These are phyloP conservation scores for Drosophila stalkeri DNA, from an alignment of 2,888 invertebrate genomes.

Conservation along the genomic window DNA sequence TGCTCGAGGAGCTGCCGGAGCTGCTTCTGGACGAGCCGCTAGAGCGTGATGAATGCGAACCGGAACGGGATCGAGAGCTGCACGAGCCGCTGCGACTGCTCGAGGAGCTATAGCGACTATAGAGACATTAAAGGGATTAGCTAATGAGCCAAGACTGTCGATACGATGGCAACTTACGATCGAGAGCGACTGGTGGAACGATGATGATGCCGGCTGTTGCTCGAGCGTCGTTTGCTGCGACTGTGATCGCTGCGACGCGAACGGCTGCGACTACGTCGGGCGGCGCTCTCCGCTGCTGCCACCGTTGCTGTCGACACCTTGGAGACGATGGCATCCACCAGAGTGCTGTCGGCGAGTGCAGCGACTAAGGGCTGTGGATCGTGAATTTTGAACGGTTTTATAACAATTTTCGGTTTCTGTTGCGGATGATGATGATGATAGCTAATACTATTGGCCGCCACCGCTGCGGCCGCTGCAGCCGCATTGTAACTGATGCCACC, in stretches of 20 bases:
- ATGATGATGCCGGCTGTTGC: constrained; percentile 83
- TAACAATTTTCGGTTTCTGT: constrained; percentile 84
- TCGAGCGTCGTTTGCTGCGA: constrained; percentile 65
- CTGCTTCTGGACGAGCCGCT: constrained; percentile 83
- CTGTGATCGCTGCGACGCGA: constrained; percentile 77
- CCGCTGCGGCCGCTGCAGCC: constrained; percentile 67
- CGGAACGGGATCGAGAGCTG: constrained; percentile 82
- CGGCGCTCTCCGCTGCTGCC: constrained; percentile 83
- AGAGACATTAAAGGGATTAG: not conserved
- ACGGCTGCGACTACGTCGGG: constrained; percentile 83
- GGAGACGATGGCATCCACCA: constrained; percentile 84
- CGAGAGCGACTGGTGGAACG: constrained; percentile 85
- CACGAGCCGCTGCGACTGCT: constrained; percentile 81
- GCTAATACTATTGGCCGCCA: constrained; percentile 79
- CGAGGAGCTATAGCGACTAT: constrained; percentile 82
- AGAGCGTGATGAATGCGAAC: constrained; percentile 83
- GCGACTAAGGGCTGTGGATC: constrained; percentile 85
- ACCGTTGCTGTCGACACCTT: constrained; percentile 84
- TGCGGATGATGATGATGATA: constrained; percentile 79
- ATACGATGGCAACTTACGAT: constrained; percentile 65
- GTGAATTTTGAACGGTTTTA: constrained; percentile 85
- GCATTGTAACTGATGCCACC: constrained; percentile 59
- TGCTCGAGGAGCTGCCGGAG: constrained; percentile 82
- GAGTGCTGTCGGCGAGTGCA: constrained; percentile 83
- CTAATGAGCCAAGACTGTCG: not conserved